Conservation (phyloP, 2,888 invertebrate genomes). For the Ctenicera cuprea region DNA sequence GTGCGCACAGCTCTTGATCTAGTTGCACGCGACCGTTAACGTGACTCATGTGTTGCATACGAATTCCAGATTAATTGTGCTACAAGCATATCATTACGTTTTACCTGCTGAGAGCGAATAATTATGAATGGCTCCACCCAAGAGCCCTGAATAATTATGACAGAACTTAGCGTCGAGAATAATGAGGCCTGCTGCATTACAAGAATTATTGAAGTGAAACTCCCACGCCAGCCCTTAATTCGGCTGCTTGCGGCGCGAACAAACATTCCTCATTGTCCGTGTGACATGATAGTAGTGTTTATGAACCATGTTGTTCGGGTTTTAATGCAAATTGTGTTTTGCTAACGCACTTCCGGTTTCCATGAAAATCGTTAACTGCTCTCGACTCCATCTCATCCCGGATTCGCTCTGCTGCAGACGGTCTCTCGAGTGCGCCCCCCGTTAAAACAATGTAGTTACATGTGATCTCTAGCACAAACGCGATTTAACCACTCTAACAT, state of each 20-base stretch:
- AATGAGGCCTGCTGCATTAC: slow-evolving; percentile 35
- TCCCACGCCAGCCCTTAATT: slow-evolving; percentile 43
- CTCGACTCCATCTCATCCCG: slow-evolving; percentile 37
- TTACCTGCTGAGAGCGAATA: slow-evolving; percentile 33
- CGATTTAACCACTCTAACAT: slow-evolving; percentile 62
- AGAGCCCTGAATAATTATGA: slow-evolving; percentile 35
- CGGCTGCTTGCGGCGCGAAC: slow-evolving; percentile 47
- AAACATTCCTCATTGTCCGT: slow-evolving; percentile 56
- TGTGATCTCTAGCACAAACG: slow-evolving; percentile 51
- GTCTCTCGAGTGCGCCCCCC: slow-evolving; percentile 47
- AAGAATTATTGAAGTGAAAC: slow-evolving; percentile 45
- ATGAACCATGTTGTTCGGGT: slow-evolving; percentile 51
- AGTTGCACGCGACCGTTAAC: slow-evolving; percentile 35
- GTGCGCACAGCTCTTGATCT: slow-evolving; percentile 17
- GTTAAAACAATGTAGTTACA: slow-evolving; percentile 55
- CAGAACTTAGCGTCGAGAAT: slow-evolving; percentile 39
- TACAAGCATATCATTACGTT: slow-evolving; percentile 32
- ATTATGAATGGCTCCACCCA: slow-evolving; percentile 42
- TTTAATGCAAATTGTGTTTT: slow-evolving; percentile 54
- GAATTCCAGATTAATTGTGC: slow-evolving; percentile 42
- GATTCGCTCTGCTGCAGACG: slow-evolving; percentile 45
- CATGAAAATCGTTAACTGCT: slow-evolving; percentile 49
- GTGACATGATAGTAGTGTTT: slow-evolving; percentile 49
- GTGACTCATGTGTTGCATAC: slow-evolving; percentile 39
- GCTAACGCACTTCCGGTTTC: slow-evolving; percentile 47